A percentile compares a stretch with the other conserved stretches of the same genome.
Evolutionary conservation across 2,113 vertebrate species (phyloP).

Genomic region (Mesocricetus auratus): DNA sequence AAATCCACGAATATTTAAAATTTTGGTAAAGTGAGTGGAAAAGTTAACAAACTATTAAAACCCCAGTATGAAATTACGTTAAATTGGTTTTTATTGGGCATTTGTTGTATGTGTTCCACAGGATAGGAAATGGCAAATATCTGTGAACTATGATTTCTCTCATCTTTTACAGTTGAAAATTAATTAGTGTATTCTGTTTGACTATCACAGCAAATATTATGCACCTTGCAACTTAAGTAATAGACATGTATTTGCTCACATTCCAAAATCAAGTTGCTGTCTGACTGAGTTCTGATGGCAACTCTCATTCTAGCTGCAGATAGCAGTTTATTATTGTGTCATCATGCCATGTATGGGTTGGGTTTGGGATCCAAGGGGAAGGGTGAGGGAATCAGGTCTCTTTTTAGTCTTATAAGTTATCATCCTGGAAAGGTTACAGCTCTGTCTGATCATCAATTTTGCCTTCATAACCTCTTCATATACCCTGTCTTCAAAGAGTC

Average conservation of each 20-base stretch:
- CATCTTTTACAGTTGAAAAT: background rate
- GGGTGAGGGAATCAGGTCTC: background rate
- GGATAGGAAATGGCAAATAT: background rate
- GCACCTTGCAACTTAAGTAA: background rate
- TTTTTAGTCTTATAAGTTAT: background rate
- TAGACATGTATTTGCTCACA: background rate
- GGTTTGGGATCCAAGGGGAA: background rate
- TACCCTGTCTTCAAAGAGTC: background rate
- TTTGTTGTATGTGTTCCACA: background rate
- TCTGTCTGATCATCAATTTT: background rate
- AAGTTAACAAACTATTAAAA: background rate
- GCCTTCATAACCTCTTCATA: background rate
- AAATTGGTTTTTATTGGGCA: background rate
- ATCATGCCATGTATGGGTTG: rapidly evolving
- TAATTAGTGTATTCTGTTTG: background rate
- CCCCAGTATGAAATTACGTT: background rate
- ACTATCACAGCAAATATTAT: background rate
- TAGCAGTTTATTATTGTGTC: background rate
- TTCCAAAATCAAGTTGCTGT: rapidly evolving
- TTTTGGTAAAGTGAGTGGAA: background rate
- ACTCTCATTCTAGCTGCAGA: background rate
- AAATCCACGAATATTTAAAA: background rate
- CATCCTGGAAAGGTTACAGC: rapidly evolving
- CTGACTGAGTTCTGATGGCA: background rate
- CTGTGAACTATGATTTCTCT: background rate